Evolutionary conservation across 2,888 invertebrate genomes (phyloP), one percentile per base, ranked within the genome.

Genomic region (Pristionchus japonicus): DNA sequence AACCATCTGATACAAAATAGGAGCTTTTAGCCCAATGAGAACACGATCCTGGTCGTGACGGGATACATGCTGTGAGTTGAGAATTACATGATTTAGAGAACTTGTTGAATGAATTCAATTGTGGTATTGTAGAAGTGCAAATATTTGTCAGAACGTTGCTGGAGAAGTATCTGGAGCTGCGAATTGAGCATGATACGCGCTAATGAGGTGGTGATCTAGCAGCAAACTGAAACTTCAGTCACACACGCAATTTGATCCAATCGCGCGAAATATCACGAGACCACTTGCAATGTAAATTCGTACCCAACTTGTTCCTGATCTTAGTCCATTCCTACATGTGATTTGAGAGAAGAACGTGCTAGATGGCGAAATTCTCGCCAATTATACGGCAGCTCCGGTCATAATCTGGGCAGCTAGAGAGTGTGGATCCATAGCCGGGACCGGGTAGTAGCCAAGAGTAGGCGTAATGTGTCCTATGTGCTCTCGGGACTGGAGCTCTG

Each of bases 11-110:
- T n/a, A n/a, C n/a, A n/a, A n/a, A n/a, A n/a, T n/a, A n/a, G n/a
- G n/a, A n/a, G n/a, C n/a, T n/a, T n/a, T n/a, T n/a, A n/a, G n/a
- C n/a, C n/a, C n/a, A n/a, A n/a, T n/a, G 40, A 37, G 61, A 61
- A 84, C 43, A 84, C 84, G 0, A 49, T 84, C 1, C 27, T 84
- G 6, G 84, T 40, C 37, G 61, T 84, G 37, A 84, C 84, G 17
- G 84, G 84, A 61, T 84, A 84, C 61, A 84, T 84, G 84, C 40
- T 84, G 84, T 84, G 47, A 37, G 84, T 84, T 74, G n/a, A n/a
- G n/a, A n/a, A 17, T 23, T 52, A 17, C 52, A 52, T n/a, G n/a
- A n/a, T n/a, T n/a, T n/a, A n/a, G n/a, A n/a, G n/a, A n/a, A n/a
- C n/a, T n/a, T n/a, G n/a, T n/a, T n/a, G n/a, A n/a, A n/a, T n/a